Conservation (phyloP, 2,113 vertebrate species). For the Sceloporus undulatus region DNA sequence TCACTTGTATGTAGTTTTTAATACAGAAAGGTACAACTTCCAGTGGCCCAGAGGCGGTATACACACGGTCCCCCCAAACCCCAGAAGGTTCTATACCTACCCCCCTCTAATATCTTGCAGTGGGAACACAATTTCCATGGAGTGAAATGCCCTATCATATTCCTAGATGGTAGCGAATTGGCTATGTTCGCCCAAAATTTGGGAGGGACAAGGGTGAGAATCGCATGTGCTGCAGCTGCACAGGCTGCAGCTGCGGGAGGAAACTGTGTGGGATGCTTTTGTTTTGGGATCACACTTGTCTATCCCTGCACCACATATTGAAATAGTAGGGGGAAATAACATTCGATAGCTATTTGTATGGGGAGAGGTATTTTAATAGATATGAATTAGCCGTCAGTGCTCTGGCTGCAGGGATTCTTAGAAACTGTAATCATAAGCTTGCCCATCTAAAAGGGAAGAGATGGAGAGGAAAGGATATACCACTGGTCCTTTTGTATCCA, state of each 20-base stretch:
- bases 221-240: not conserved
- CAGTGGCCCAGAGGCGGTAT: too few relatives aligned
- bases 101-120: too few relatives aligned
- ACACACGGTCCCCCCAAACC: too few relatives aligned
- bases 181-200: not conserved
- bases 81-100: too few relatives aligned
- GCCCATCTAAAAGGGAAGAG: constrained; percentile 1
- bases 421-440: constrained; percentile 25
- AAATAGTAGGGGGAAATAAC: not conserved
- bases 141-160: too few relatives aligned
- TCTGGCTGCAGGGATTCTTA: not conserved
- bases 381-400: not conserved
- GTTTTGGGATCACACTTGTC: too few relatives aligned
- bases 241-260: not conserved
- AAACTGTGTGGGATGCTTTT: not conserved
- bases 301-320: too few relatives aligned
- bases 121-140: too few relatives aligned
- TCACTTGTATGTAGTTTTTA: not conserved
- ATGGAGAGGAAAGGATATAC: not conserved
- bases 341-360: not conserved
- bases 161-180: too few relatives aligned
- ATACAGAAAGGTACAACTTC: too few relatives aligned
- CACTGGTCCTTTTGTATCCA: too few relatives aligned
- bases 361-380: not conserved
- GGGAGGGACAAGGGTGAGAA: not conserved